Evolutionary conservation across 2,113 vertebrate species (phyloP).

Genomic region (Poicephalus meyeri): DNA sequence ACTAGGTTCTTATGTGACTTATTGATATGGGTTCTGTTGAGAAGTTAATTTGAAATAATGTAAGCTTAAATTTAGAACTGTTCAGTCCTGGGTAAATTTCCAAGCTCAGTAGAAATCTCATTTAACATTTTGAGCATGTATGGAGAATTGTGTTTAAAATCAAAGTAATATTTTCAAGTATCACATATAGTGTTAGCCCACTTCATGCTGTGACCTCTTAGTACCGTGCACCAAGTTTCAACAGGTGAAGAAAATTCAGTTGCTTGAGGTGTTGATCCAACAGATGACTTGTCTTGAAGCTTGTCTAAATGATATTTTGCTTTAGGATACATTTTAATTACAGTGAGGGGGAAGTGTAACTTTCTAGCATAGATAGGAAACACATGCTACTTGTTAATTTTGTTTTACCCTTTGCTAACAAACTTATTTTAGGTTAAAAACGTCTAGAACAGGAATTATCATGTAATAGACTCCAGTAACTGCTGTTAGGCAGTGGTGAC

Average conservation of each 20-base stretch:
- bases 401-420: not conserved
- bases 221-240: not conserved
- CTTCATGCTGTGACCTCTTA: not conserved
- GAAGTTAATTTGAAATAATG: not conserved
- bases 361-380: not conserved
- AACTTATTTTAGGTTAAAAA: not conserved
- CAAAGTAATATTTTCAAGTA: not conserved
- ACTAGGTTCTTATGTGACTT: not conserved
- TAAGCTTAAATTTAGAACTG: not conserved
- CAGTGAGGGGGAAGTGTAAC: not conserved
- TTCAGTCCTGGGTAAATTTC: not conserved
- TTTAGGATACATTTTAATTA: conserved; percentile 1
- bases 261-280: not conserved
- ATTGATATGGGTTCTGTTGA: not conserved
- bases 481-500: not conserved
- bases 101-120: not conserved
- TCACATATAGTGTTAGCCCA: not conserved
- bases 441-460: not conserved
- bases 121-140: not conserved
- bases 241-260: not conserved
- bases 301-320: not conserved
- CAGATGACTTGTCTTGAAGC: not conserved
- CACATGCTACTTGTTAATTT: not conserved
- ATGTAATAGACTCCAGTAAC: not conserved
- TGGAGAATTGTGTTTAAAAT: not conserved